phyloP scores from a whole-genome alignment of 2,113 vertebrate species.

The Gasterosteus aculeatus region DNA sequence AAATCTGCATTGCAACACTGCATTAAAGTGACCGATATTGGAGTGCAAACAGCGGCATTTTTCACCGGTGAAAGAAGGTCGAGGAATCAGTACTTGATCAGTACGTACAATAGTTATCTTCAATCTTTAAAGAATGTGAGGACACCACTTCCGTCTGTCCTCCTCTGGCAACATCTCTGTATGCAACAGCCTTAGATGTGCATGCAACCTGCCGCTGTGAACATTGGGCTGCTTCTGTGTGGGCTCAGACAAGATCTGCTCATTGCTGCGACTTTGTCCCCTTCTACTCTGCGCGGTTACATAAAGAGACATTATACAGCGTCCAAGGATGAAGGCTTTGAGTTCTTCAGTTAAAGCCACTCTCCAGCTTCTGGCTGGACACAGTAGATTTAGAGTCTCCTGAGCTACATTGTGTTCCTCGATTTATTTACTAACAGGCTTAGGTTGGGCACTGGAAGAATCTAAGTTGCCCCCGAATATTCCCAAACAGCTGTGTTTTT shows the following conservation, averaged over 20 bases:
- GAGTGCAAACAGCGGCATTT: not conserved
- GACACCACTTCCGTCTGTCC: not conserved
- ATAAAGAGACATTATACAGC: slow-evolving; percentile 39
- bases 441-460: slow-evolving; percentile 19
- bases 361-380: not conserved
- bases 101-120: no score
- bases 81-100: not conserved
- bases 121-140: not conserved
- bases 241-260: slow-evolving; percentile 7
- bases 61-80: not conserved
- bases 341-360: slow-evolving; percentile 30
- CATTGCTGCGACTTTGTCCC: slow-evolving; percentile 15
- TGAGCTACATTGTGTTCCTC: slow-evolving; percentile 10
- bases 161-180: not conserved
- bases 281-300: slow-evolving; percentile 16
- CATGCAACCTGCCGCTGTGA: not conserved
- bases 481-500: not conserved
- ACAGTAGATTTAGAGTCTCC: not conserved
- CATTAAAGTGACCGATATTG: not conserved
- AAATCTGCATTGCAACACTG: not conserved
- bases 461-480: not conserved
- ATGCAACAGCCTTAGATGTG: not conserved
- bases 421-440: slow-evolving; percentile 12
- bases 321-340: slow-evolving; percentile 20
- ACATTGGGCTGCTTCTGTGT: slow-evolving; percentile 18